Conservation (phyloP, 2,797 vertebrate genomes). For the Synanceia verrucosa region DNA sequence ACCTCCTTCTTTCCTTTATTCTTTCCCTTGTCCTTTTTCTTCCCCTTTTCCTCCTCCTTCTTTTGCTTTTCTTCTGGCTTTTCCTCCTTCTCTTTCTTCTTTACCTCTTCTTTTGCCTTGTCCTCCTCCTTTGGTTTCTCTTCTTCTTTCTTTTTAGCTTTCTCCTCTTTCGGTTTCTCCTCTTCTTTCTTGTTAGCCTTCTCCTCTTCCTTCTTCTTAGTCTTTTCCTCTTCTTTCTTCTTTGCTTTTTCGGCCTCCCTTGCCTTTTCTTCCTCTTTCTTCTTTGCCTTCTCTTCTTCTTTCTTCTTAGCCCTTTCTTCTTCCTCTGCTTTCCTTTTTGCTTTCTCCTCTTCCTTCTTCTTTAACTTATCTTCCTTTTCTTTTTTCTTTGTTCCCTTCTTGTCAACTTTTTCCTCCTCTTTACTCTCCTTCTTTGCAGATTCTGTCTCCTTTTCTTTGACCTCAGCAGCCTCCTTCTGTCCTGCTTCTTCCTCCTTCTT, state of each 20-base stretch:
- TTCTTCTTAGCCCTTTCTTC: slow-evolving; percentile 22
- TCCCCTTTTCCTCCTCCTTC: slow-evolving; percentile 36
- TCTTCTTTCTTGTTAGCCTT: slow-evolving; percentile 34
- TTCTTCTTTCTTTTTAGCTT: slow-evolving; percentile 33
- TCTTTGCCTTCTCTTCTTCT: slow-evolving; percentile 26
- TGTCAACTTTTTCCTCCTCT: slow-evolving; percentile 65
- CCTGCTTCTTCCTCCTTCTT: slow-evolving; percentile 49
- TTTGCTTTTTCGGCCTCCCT: slow-evolving; percentile 28
- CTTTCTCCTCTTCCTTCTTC: slow-evolving; percentile 26
- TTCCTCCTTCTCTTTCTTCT: slow-evolving; percentile 27
- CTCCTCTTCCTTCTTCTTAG: slow-evolving; percentile 33
- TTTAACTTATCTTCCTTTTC: slow-evolving; percentile 48
- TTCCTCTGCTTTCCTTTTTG: slow-evolving; percentile 33
- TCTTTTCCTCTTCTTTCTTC: slow-evolving; percentile 15
- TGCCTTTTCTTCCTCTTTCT: slow-evolving; percentile 13
- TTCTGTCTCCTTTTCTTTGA: slow-evolving; percentile 56
- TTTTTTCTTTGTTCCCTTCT: slow-evolving; percentile 58
- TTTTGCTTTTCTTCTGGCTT: slow-evolving; percentile 13
- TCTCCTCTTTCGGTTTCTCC: slow-evolving; percentile 2
- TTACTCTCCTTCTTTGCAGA: slow-evolving; percentile 53
- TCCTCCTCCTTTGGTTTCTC: slow-evolving; percentile 13
- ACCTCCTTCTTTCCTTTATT: slow-evolving; percentile 37
- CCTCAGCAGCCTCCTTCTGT: slow-evolving; percentile 46
- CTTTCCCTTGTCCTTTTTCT: slow-evolving; percentile 31
- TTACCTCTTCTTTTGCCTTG: slow-evolving; percentile 27